These are phyloP conservation scores for Mormyrops boulengeri DNA, from an alignment of 2,797 vertebrate genomes.

Conservation along the genomic window DNA sequence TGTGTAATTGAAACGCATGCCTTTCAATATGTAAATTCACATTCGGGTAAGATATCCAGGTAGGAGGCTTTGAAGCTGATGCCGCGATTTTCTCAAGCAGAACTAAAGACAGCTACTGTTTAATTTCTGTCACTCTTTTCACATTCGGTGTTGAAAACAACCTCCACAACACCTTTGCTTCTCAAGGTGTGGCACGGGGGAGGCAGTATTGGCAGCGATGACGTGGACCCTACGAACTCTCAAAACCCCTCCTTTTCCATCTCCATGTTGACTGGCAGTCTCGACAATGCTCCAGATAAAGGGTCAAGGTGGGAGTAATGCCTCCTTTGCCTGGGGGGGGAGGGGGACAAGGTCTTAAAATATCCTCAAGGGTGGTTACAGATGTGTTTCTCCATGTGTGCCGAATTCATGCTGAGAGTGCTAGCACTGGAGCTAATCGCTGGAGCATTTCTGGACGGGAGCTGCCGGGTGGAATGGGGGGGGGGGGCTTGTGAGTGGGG, in stretches of 20 bases:
- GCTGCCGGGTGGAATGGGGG: not conserved
- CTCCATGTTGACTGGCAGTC: slow-evolving; percentile 11
- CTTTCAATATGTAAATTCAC: not conserved
- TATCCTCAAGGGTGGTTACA: not conserved
- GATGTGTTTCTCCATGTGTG: not conserved
- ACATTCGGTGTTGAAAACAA: not conserved
- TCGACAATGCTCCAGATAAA: not conserved
- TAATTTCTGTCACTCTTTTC: slow-evolving; percentile 8
- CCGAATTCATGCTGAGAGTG: not conserved
- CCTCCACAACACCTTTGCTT: not conserved
- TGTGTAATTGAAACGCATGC: not conserved
- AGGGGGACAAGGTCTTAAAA: not conserved
- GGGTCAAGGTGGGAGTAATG: not conserved
- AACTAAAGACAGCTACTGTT: not conserved
- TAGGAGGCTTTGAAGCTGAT: not conserved
- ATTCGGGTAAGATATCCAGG: not conserved
- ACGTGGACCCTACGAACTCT: not conserved
- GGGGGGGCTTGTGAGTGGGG: not conserved
- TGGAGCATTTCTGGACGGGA: not conserved
- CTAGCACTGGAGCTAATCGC: not conserved
- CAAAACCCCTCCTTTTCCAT: not conserved
- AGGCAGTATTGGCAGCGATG: not conserved
- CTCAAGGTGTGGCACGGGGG: not conserved
- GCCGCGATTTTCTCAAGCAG: not conserved
- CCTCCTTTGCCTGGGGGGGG: not conserved